These are phyloP conservation scores for Loripinus fragilis DNA, from an alignment of 2,888 invertebrate species.

Conservation along the genomic window DNA sequence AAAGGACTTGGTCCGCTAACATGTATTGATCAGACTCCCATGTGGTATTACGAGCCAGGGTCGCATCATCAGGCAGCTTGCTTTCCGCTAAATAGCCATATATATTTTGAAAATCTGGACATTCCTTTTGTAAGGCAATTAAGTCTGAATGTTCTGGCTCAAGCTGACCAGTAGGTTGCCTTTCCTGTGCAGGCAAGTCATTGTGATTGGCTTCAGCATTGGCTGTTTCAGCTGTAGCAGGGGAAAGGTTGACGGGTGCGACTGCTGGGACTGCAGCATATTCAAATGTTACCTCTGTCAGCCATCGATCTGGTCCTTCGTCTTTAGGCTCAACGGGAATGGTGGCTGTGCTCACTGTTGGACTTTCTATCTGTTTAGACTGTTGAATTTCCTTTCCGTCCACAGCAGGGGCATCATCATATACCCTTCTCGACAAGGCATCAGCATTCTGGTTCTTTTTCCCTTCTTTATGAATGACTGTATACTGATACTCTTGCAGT, in stretches of 20 bases:
- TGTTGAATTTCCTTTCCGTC: not conserved
- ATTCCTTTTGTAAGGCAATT: conserved; percentile 23
- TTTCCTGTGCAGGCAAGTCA: not conserved
- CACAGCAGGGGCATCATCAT: not conserved
- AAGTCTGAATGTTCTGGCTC: conserved; percentile 10
- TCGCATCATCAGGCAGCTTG: conserved; percentile 23
- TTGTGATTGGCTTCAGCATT: not conserved
- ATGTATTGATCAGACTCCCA: conserved; percentile 31
- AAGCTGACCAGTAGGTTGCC: not conserved
- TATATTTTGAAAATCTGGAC: conserved; percentile 33
- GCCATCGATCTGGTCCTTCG: not conserved
- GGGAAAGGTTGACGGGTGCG: no score
- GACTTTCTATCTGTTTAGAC: not conserved
- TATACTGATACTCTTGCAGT: conserved; percentile 48
- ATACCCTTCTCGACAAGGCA: conserved; percentile 21
- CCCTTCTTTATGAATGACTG: conserved; percentile 25
- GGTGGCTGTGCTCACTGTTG: not conserved
- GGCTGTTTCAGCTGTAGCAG: not conserved
- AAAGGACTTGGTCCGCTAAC: conserved; percentile 20
- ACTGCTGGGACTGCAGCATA: not conserved
- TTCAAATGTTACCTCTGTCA: not conserved
- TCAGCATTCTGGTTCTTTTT: conserved; percentile 33
- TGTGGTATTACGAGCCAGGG: not conserved
- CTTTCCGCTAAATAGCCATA: conserved; percentile 18
- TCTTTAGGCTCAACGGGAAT: not conserved